These are phyloP conservation scores for Leptura quadrifasciata DNA, from an alignment of 2,888 invertebrate genomes.

Conservation along the genomic window DNA sequence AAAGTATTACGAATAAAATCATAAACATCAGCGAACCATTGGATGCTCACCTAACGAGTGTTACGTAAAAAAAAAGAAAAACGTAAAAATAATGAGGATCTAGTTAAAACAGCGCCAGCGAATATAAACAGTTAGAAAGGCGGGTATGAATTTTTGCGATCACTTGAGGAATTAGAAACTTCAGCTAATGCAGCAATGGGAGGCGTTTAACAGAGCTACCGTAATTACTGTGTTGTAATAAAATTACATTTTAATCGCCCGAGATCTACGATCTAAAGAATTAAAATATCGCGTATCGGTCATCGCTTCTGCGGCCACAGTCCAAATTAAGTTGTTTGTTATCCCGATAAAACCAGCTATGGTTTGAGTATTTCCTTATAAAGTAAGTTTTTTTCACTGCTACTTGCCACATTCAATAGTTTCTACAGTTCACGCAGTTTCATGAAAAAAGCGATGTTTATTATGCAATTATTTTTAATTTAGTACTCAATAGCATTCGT, in stretches of 20 bases:
- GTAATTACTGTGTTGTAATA: neutral
- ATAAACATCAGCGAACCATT: conserved; percentile 33
- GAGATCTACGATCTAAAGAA: neutral
- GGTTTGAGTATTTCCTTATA: neutral
- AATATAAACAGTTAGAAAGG: conserved; percentile 35
- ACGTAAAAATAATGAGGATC: neutral
- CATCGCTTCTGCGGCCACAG: neutral
- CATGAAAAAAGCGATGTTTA: neutral
- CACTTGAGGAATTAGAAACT: conserved; percentile 5
- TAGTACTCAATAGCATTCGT: neutral
- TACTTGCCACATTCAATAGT: neutral
- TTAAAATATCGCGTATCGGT: neutral
- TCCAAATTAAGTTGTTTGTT: neutral
- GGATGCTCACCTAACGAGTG: conserved; percentile 28
- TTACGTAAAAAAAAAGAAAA: conserved; percentile 27
- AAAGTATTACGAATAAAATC: conserved; percentile 29
- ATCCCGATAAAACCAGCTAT: neutral
- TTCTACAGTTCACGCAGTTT: neutral
- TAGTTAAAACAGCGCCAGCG: conserved; percentile 13
- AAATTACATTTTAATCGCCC: neutral
- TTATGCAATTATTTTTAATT: neutral
- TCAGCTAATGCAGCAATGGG: neutral
- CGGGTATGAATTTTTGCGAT: conserved; percentile 17
- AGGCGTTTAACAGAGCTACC: neutral
- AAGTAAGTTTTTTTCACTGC: neutral